Evolutionary conservation across 1,140 invertebrate genomes (phyloP).

Genomic region (Drosophila littoralis): DNA sequence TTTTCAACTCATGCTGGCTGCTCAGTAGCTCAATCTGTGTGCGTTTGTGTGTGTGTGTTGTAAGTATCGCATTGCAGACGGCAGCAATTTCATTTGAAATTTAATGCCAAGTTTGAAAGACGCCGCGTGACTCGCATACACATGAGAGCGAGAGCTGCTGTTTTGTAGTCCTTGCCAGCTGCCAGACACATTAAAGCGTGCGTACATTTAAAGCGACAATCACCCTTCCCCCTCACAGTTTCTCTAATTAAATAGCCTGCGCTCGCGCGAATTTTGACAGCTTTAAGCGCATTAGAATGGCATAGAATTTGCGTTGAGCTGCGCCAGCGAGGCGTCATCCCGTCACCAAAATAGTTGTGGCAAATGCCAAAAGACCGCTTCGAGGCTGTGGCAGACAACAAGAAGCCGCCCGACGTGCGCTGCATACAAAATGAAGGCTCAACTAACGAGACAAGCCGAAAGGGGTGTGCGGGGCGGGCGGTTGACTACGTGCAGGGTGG

Average conservation of each 20-base stretch:
- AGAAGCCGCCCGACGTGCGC: slow-evolving; percentile 42
- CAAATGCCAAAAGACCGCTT: slow-evolving; percentile 27
- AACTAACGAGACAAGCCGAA: slow-evolving; percentile 12
- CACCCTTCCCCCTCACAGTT: slow-evolving; percentile 9
- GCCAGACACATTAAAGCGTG: slow-evolving; percentile 41
- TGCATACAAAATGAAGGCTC: slow-evolving; percentile 21
- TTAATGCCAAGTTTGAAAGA: slow-evolving; percentile 77
- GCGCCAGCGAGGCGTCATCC: slow-evolving; percentile 45
- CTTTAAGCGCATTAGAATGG: slow-evolving; percentile 61
- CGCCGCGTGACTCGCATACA: slow-evolving; percentile 70
- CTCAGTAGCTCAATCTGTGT: neutral
- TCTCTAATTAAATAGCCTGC: slow-evolving; percentile 58
- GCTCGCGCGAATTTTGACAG: slow-evolving; percentile 66
- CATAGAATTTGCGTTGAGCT: neutral
- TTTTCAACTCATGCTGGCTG: slow-evolving; percentile 31
- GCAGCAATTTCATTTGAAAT: slow-evolving; percentile 81
- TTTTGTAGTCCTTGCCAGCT: slow-evolving; percentile 9
- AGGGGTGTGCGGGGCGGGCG: neutral
- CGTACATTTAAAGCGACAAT: slow-evolving; percentile 32
- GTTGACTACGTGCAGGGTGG: neutral
- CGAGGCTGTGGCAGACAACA: slow-evolving; percentile 15
- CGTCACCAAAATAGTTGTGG: slow-evolving; percentile 68
- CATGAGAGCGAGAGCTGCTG: slow-evolving; percentile 21
- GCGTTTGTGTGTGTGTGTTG: slow-evolving; percentile 6
- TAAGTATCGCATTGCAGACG: slow-evolving; percentile 75